Evolutionary conservation across 2,888 invertebrate genomes (phyloP), one percentile per base, ranked within the genome.

Genomic region (Spodoptera littoralis): DNA sequence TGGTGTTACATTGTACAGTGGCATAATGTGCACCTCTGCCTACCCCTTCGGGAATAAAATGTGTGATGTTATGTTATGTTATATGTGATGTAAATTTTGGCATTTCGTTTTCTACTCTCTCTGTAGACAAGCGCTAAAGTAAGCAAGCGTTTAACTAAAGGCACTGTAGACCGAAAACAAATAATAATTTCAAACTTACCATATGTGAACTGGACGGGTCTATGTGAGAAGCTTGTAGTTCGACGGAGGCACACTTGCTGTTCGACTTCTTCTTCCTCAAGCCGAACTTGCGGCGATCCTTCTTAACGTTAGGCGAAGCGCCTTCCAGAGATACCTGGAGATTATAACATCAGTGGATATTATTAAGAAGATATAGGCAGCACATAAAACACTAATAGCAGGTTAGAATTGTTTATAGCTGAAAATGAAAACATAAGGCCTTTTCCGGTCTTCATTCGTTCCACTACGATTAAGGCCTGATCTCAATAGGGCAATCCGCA

Each of bases 271-370:
- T 96, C 90, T 96, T 96, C 64, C 96, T 94, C 41, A 96, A 91
- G 0, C 96, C 96, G 83, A 97, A 97, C 85, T 96, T 96, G 83
- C 96, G 96, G 1, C 96, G 93, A 80, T 96, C 96, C 81, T 96
- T 96, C 86, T 96, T 96, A 5, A 96, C 95, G 82, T 95, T 96
- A 0, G 96, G 96, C 0, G 96, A 96, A 3, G 95, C 95, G 61
- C 96, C 96, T 76, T 96, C 96, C 58, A 95, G 76, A 6, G 95
- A 93, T 30, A 95, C 95, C 95, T 95, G 84, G 4, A 8, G 4
- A 48, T 6, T 4, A 9, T 13, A 46, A 45, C 6, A 13, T 12
- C 9, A 3, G 4, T 2, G 18, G 18, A 9, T 41, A 18, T 43
- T 42, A 9, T 8, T 6, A 42, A 11, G 41, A 13, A 3, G 27